Evolutionary conservation across 2,113 vertebrate genomes (phyloP).

Genomic region (Rhinolophus sinicus): DNA sequence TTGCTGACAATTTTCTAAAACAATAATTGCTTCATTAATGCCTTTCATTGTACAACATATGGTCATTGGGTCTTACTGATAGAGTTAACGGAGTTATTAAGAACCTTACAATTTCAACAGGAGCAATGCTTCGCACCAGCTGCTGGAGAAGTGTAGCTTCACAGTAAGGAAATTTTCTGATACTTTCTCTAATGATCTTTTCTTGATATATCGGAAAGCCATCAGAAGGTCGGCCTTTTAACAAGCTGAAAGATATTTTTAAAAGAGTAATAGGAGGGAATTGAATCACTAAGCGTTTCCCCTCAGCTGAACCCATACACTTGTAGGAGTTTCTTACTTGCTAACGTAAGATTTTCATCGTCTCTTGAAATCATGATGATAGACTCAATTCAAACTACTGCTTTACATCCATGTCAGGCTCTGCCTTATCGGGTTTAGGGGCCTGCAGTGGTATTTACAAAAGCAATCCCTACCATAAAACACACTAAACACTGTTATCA

Average conservation of each 20-base stretch:
- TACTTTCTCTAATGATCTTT: conserved; percentile 95
- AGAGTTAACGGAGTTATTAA: neutral
- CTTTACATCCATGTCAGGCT: neutral
- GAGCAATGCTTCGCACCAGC: conserved; percentile 96
- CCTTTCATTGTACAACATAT: neutral
- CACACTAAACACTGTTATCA: neutral
- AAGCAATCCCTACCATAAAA: neutral
- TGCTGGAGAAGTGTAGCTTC: conserved; percentile 97
- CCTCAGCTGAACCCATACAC: neutral
- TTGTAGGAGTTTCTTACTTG: neutral
- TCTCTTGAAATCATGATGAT: neutral
- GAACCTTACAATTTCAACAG: conserved; percentile 95
- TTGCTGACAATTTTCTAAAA: neutral
- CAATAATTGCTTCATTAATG: neutral
- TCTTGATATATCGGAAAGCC: conserved; percentile 96
- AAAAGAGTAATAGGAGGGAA: neutral
- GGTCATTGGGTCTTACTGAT: neutral
- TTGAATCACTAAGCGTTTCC: neutral
- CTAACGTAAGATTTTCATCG: neutral
- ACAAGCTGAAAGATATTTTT: conserved; percentile 86
- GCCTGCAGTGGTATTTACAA: neutral
- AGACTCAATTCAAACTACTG: neutral
- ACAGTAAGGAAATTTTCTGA: conserved; percentile 97
- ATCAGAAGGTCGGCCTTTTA: conserved; percentile 94
- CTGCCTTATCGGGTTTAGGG: neutral